Percentiles rank a stretch among this genome's conserved stretches.
Evolutionary conservation across 2,797 vertebrate species (phyloP).

Genomic region (Enteromius mattozi): DNA sequence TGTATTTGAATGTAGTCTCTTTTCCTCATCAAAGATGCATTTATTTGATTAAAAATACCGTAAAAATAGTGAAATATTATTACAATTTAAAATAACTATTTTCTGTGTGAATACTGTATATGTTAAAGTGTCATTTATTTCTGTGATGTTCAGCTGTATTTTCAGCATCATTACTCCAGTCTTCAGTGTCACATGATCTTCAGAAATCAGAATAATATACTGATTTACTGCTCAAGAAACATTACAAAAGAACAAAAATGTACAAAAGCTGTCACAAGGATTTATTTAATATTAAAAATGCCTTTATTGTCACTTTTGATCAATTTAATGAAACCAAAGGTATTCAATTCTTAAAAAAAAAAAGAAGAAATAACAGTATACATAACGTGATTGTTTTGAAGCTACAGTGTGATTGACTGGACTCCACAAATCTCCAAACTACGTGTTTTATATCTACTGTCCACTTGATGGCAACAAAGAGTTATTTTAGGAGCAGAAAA

Average conservation of each 20-base stretch:
- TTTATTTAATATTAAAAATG: background rate
- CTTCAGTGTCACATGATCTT: background rate
- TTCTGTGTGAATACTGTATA: background rate
- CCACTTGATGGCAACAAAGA: conserved; percentile 79
- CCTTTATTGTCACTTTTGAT: background rate
- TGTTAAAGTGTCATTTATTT: background rate
- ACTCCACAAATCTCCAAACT: background rate
- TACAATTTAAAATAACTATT: background rate
- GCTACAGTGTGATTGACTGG: background rate
- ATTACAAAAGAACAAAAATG: background rate
- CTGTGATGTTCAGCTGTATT: background rate
- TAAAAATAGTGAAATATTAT: background rate
- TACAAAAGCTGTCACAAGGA: background rate
- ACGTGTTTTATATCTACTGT: background rate
- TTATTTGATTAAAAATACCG: background rate
- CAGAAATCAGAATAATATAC: background rate
- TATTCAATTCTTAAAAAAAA: background rate
- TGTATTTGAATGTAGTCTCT: background rate
- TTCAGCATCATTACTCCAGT: background rate
- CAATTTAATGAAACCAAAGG: background rate
- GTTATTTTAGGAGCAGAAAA: conserved; percentile 30
- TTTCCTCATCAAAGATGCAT: background rate
- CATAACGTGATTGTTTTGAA: background rate
- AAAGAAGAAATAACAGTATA: no score
- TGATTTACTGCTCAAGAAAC: background rate